A percentile compares a stretch with the other conserved stretches of the same genome.
These are phyloP conservation scores for Mustelus asterias DNA, from an alignment of 2,113 vertebrate genomes.

Conservation along the genomic window DNA sequence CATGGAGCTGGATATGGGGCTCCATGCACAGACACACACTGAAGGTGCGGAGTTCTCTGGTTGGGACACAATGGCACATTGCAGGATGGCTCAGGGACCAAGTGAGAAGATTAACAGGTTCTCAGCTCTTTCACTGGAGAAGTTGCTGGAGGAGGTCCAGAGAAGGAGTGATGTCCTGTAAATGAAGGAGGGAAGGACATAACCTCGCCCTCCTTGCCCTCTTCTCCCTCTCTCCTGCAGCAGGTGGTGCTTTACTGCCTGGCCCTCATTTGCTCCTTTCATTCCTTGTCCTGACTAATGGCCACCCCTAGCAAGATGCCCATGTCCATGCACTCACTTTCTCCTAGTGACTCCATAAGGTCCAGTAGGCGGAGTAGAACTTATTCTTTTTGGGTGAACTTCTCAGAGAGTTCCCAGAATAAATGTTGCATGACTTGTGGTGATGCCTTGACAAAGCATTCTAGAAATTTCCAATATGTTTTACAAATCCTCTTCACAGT, in stretches of 20 bases:
- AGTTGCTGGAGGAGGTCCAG: neutral
- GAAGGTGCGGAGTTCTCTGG: neutral
- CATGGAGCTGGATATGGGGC: neutral
- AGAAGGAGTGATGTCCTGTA: neutral
- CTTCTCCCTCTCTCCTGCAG: neutral
- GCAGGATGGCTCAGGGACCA: neutral
- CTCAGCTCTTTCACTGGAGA: neutral
- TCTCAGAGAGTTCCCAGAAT: neutral
- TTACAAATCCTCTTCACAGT: neutral
- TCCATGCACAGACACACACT: neutral
- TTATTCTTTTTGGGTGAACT: neutral
- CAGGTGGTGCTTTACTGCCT: neutral
- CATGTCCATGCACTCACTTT: neutral
- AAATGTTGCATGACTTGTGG: neutral
- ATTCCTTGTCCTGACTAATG: neutral
- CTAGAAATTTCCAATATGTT: neutral
- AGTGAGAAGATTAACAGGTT: neutral
- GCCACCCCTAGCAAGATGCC: neutral
- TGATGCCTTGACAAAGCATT: neutral
- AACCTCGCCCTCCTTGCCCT: neutral
- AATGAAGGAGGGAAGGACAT: neutral
- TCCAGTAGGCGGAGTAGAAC: neutral
- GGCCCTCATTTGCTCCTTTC: neutral
- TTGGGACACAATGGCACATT: neutral
- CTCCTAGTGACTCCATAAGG: neutral